Evolutionary conservation across 2,888 invertebrate species (phyloP), one percentile per base, ranked within the genome.

Genomic region (Leptopilina syphax): DNA sequence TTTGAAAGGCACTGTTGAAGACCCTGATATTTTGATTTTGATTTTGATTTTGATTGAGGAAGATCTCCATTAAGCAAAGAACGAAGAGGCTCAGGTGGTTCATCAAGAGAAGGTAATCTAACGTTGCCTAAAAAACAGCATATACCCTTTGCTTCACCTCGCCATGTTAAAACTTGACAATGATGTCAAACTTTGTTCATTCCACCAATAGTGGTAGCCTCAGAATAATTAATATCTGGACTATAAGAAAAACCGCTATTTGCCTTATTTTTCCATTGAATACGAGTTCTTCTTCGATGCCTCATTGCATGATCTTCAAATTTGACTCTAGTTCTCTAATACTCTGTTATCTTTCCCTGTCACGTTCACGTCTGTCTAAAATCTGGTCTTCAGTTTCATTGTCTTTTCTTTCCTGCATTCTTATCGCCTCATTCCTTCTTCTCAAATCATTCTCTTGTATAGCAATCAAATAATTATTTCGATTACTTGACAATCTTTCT

Each of bases 121-220:
- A 92, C 89, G 89, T 92, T 91, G 81, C 90, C 91, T 84, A 84
- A 87, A 79, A 88, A 86, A 86, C 91, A 92, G 85, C 90, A 92
- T 87, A 92, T 88, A 85, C 90, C 92, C 84, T 86, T 84, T 73
- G 90, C 83, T 90, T 92, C 90, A 83, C 86, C 87, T 85, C 85
- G 87, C 81, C 85, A 90, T 83, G 90, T 90, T 77, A 89, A 86
- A 80, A 89, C 88, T 82, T 87, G 87, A 84, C 89, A 90, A 89
- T 88, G 86, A 86, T 67, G 77, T 82, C 90, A 89, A 84, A 89
- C 81, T 80, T 80, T 84, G 83, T 85, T 86, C 89, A 90, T 88
- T 86, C 79, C 80, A 82, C 87, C 87, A 86, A 89, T 87, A 83
- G 80, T 85, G 83, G 57, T n/a, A 57, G 12, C 57, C 12, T 13